Base-by-base conservation (phyloP, 2,888 invertebrate species). In the Caenorhabditis japonica region DNA sequence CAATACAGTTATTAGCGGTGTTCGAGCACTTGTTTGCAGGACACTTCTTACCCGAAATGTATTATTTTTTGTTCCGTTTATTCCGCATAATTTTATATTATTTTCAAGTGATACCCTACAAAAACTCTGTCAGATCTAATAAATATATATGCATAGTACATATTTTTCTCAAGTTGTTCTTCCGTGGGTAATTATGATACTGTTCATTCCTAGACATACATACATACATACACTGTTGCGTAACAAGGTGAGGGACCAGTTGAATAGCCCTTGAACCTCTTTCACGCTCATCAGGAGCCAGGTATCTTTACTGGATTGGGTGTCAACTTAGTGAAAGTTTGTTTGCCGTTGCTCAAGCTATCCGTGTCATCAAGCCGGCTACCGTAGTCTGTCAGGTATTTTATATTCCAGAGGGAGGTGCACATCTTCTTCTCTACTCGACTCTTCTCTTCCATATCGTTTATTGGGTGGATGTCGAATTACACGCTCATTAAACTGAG, bases 401-500 rank as follows among this genome's bases (percentile, higher is more conserved):
- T 53, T 30, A 46, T 53, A 69, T 69, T 53, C 58, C 23, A 21
- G 47, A 46, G 33, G 30, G 61, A n/a, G n/a, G n/a, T n/a, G 30
- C 30, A 30, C 30, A 30, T 30, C 30, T 30, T n/a, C n/a, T n/a
- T n/a, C n/a, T n/a, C n/a, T n/a, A n/a, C n/a, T n/a, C n/a, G n/a
- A n/a, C n/a, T n/a, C n/a, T n/a, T n/a, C 53, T 55, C 62, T 53
- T 64, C 64, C 56, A 64, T 64, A 64, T 64, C 64, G 64, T 56
- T 56, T 69, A 59, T 69, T 59, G 53, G 59, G 52, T 69, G 59
- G 66, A 69, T 69, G 70, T 71, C 58, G 70, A 71, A 71, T 72
- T 72, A 72, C 64, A 73, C 72, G 72, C 72, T 73, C 72, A 73
- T 73, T 73, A 73, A 73, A 64, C 72, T 73, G 72, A 73, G 72